Evolutionary conservation across 2,113 vertebrate genomes (phyloP).

Genomic region (Chitala chitala): DNA sequence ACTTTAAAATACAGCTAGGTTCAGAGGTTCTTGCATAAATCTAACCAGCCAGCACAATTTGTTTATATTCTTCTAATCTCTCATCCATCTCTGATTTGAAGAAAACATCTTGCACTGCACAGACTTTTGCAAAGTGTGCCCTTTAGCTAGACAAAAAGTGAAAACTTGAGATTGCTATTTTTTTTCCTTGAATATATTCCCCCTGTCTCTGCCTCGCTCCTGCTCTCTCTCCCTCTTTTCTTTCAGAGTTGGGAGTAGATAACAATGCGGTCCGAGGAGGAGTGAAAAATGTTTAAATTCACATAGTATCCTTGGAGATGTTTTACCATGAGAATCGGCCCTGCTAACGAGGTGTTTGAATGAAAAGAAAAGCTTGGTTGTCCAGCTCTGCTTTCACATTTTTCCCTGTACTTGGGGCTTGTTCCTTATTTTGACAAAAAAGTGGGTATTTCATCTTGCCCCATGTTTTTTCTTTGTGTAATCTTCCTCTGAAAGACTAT

Average conservation of each 20-base stretch:
- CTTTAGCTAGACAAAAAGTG: slow-evolving; percentile 1
- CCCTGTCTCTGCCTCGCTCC: neutral
- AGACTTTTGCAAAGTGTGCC: slow-evolving; percentile 1
- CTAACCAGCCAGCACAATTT: no score
- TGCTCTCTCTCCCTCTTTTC: slow-evolving; percentile 5
- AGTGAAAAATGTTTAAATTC: slow-evolving; percentile 26
- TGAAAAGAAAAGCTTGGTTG: slow-evolving; percentile 14
- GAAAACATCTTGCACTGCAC: neutral
- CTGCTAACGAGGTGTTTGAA: slow-evolving; percentile 18
- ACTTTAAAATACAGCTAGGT: neutral
- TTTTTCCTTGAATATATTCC: neutral
- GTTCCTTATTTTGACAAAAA: slow-evolving; percentile 14
- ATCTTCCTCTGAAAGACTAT: slow-evolving; percentile 1
- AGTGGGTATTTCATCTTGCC: neutral
- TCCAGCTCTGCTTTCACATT: neutral
- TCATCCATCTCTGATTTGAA: neutral
- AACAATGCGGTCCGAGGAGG: slow-evolving; percentile 10
- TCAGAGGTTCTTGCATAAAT: neutral
- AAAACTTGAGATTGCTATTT: slow-evolving; percentile 7
- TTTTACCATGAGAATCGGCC: slow-evolving; percentile 23
- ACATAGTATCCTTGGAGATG: slow-evolving; percentile 28
- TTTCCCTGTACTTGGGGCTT: neutral
- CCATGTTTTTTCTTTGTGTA: slow-evolving; percentile 2
- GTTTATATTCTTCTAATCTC: slow-evolving; percentile 1
- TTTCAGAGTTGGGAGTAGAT: slow-evolving; percentile 15